phyloP scores from a whole-genome alignment of 1,140 invertebrate genomes.

The Drosophila malerkotliana region DNA sequence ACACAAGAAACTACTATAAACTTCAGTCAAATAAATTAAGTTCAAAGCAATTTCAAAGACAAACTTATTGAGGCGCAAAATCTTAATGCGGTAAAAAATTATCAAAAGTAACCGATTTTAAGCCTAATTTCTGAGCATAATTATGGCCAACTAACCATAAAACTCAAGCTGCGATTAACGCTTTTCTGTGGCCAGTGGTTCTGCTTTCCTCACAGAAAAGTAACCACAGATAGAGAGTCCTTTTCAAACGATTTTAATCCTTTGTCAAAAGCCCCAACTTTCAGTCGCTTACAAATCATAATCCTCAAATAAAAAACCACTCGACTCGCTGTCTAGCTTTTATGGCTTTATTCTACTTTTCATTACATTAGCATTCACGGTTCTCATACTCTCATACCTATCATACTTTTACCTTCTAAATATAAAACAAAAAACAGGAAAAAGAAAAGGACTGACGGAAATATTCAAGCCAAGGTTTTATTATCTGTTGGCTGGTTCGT shows the following conservation, averaged over 20 bases:
- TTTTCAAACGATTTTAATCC: conserved; percentile 26
- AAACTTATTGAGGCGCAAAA: background rate
- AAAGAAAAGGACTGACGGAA: conserved; percentile 17
- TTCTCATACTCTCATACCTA: background rate
- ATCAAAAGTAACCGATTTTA: background rate
- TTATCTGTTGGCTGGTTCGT: conserved; percentile 5
- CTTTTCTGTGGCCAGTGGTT: background rate
- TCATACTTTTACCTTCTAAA: conserved; percentile 2
- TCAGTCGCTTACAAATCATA: conserved; percentile 13
- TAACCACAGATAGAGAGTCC: background rate
- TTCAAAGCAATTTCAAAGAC: background rate
- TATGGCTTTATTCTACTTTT: conserved; percentile 13
- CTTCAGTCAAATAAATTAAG: too few species aligned
- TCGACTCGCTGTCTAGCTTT: conserved; percentile 17
- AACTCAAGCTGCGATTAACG: background rate
- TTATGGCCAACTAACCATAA: background rate
- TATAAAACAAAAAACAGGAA: background rate
- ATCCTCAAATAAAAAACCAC: conserved; percentile 16
- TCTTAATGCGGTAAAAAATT: background rate
- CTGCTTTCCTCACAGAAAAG: background rate
- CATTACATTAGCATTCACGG: conserved; percentile 1
- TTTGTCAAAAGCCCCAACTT: background rate
- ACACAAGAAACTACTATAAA: too few species aligned
- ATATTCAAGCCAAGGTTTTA: conserved; percentile 30
- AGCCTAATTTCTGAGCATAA: background rate